Conservation (phyloP, 2,113 vertebrate genomes). For the Polypterus senegalus region DNA sequence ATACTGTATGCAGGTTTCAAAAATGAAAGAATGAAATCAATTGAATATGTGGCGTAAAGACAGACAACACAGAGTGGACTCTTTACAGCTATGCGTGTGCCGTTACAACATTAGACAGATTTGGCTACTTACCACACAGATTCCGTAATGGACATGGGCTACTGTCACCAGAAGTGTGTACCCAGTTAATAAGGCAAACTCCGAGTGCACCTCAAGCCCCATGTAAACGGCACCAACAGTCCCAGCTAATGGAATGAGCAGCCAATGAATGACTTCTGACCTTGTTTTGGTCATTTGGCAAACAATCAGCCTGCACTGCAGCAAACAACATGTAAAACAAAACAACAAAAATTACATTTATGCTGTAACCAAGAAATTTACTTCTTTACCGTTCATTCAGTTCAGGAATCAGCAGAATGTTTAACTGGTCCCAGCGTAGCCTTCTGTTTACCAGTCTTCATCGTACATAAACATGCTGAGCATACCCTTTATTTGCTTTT, state of each 20-base stretch:
- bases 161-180: constrained; percentile 18
- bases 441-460: too few relatives aligned
- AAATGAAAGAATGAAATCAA: too few relatives aligned
- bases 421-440: too few relatives aligned
- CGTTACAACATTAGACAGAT: too few relatives aligned
- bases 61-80: not conserved
- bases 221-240: constrained; percentile 18
- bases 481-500: too few relatives aligned
- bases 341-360: too few relatives aligned
- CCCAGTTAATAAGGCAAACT: constrained; percentile 9
- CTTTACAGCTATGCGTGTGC: not conserved
- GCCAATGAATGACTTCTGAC: constrained; percentile 26
- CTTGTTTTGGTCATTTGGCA: constrained; percentile 34
- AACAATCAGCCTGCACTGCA: constrained; percentile 28
- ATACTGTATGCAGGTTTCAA: too few relatives aligned
- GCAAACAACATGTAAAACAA: constrained; percentile 4
- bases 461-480: too few relatives aligned
- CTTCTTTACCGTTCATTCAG: too few relatives aligned
- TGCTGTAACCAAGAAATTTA: too few relatives aligned
- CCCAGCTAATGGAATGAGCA: constrained; percentile 26
- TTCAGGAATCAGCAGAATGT: too few relatives aligned
- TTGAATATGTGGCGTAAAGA: too few relatives aligned
- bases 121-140: constrained; percentile 30
- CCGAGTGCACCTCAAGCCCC: constrained; percentile 14
- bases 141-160: constrained; percentile 29